Conservation (phyloP, 2,888 invertebrate genomes). For the Laothoe populi region DNA sequence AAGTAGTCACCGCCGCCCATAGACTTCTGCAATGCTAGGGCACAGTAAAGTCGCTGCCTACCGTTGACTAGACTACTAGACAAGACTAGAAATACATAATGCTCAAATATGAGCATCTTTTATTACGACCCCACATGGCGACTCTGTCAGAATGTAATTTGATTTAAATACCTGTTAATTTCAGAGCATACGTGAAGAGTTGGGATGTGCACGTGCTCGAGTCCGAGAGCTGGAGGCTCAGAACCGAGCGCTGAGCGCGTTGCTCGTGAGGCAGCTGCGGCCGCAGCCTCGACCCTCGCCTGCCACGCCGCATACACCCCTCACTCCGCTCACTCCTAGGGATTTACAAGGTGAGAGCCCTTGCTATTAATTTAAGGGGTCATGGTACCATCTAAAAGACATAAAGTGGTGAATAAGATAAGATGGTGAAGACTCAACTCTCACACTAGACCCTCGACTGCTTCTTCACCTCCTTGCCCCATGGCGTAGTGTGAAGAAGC, state of each 20-base stretch:
- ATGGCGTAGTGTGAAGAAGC: too few species aligned
- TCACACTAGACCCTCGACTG: too few species aligned
- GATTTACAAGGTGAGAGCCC: constrained; percentile 49
- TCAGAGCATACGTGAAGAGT: constrained; percentile 91
- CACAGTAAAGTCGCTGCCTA: too few species aligned
- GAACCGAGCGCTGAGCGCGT: constrained; percentile 89
- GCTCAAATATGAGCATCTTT: too few species aligned
- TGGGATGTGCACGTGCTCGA: constrained; percentile 88
- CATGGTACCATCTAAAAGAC: not conserved
- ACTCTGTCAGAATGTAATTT: too few species aligned
- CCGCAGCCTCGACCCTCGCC: constrained; percentile 82
- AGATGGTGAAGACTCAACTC: too few species aligned
- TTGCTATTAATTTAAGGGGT: not conserved
- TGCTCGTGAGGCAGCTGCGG: constrained; percentile 87
- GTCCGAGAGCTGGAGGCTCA: constrained; percentile 92
- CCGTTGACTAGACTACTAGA: too few species aligned
- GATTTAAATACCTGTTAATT: constrained; percentile 33
- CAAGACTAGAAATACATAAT: too few species aligned
- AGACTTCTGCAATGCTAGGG: too few species aligned
- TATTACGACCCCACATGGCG: too few species aligned
- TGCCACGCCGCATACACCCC: constrained; percentile 76
- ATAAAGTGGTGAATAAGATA: not conserved
- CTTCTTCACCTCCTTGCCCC: too few species aligned
- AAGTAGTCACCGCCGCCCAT: too few species aligned
- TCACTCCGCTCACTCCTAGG: constrained; percentile 52